Conservation (phyloP, 1,140 invertebrate genomes). For the Brachionus rotundiformis region DNA sequence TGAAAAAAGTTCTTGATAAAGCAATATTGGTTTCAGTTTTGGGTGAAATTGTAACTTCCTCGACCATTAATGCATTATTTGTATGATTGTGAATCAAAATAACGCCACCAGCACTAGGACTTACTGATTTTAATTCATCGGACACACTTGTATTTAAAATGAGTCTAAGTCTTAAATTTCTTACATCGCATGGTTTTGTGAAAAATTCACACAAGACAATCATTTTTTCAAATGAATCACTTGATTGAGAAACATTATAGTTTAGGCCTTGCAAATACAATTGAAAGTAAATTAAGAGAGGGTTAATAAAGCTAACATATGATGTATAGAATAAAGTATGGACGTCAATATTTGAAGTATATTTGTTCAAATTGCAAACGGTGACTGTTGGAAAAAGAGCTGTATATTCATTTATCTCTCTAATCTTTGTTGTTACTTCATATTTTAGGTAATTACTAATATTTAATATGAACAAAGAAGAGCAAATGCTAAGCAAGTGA, state of each 20-base stretch:
- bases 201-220: neutral
- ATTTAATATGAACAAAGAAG: neutral
- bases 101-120: neutral
- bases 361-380: neutral
- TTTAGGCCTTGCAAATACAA: neutral
- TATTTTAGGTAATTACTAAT: neutral
- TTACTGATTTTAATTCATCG: neutral
- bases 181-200: neutral
- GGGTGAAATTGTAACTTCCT: neutral
- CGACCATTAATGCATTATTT: neutral
- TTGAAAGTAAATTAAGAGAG: neutral
- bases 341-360: neutral
- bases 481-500: neutral
- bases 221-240: neutral
- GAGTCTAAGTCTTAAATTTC: neutral
- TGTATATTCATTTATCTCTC: neutral
- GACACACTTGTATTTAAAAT: neutral
- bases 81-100: slow-evolving; percentile 22
- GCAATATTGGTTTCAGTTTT: slow-evolving; percentile 26
- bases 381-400: neutral
- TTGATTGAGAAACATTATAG: neutral
- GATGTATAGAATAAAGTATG: neutral
- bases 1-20: neutral
- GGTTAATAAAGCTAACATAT: neutral
- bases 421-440: neutral